A percentile compares a stretch with the other conserved stretches of the same genome.
Conservation (phyloP, 2,797 vertebrate species). For the Parotocinclus haroldoi region DNA sequence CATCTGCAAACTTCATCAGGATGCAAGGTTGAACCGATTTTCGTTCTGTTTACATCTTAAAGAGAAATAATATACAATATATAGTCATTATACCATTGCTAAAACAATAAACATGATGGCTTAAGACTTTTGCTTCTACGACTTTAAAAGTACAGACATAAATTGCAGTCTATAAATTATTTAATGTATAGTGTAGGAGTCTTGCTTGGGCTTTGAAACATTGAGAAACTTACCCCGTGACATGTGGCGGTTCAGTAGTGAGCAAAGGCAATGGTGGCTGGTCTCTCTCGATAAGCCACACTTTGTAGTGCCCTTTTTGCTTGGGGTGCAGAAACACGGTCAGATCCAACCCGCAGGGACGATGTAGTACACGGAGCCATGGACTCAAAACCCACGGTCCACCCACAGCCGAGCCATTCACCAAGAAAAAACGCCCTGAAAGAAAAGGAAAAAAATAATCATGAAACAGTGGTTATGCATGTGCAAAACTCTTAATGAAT, state of each 20-base stretch:
- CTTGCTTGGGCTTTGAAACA: neutral
- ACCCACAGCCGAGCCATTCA: conserved; percentile 66
- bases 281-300: conserved; percentile 73
- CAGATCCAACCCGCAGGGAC: conserved; percentile 70
- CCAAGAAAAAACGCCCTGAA: conserved; percentile 70
- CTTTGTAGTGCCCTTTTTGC: conserved; percentile 71
- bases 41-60: no score
- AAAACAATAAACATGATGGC: no score
- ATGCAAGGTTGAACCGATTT: no score
- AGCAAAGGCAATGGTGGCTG: conserved; percentile 65
- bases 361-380: conserved; percentile 65
- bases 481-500: conserved; percentile 3
- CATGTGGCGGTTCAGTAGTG: conserved; percentile 67
- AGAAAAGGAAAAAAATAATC: neutral
- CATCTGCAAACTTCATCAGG: no score
- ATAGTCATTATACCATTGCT: no score
- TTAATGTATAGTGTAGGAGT: neutral
- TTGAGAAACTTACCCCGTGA: conserved; percentile 69
- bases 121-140: no score
- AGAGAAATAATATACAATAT: no score
- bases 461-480: conserved; percentile 4
- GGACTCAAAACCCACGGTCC: conserved; percentile 77
- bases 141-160: no score
- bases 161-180: no score
- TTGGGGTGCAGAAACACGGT: conserved; percentile 72